Evolutionary conservation across 1,140 invertebrate genomes (phyloP).

Genomic region (Marisa cornuarietis): DNA sequence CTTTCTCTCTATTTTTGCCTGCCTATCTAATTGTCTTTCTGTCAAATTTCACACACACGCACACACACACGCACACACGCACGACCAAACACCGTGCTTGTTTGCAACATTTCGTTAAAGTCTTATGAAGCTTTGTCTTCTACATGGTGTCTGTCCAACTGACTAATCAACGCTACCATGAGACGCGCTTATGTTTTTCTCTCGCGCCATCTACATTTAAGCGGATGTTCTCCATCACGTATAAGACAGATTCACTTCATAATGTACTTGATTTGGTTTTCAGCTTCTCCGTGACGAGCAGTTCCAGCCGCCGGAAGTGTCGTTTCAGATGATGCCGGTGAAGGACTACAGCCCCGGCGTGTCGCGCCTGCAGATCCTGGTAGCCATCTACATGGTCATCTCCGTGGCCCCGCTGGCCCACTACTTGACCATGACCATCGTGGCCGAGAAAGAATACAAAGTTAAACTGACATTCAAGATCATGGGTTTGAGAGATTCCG

Average conservation of each 20-base stretch:
- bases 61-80: background rate
- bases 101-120: too few species aligned
- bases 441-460: conserved; percentile 3
- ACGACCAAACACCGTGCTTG: background rate
- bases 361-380: conserved; percentile 10
- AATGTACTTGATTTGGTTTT: background rate
- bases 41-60: background rate
- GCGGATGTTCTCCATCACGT: too few species aligned
- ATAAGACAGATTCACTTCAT: too few species aligned
- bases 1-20: too few species aligned
- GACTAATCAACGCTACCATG: too few species aligned
- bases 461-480: conserved; percentile 11
- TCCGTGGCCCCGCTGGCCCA: conserved; percentile 16
- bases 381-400: conserved; percentile 15
- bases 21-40: too few species aligned
- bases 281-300: conserved; percentile 6
- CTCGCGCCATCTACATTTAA: too few species aligned
- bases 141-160: too few species aligned
- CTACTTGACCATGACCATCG: conserved; percentile 6
- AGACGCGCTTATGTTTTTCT: too few species aligned
- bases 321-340: conserved; percentile 17
- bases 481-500: conserved; percentile 13
- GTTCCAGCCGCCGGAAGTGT: conserved; percentile 9
- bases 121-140: too few species aligned
- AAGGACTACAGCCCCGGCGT: conserved; percentile 1